Base-by-base conservation (phyloP, 2,797 vertebrate genomes). In the Botia kubotai region DNA sequence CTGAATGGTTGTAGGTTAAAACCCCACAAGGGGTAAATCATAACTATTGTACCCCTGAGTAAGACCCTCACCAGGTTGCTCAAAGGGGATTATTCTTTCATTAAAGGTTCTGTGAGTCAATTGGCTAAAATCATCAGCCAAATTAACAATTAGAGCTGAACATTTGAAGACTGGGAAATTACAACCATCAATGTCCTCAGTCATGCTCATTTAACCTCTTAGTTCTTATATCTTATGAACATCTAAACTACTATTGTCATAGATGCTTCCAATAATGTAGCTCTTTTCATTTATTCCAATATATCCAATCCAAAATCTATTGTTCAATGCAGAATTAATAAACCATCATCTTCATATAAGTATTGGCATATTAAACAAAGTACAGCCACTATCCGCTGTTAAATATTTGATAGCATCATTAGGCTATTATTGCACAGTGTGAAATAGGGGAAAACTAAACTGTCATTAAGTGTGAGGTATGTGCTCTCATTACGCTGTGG, bases 401-500 rank as follows among this genome's bases (percentile, higher is more conserved):
- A 79, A 75, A 86, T 85, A 83, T 86, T 84, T 86, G 69, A 84
- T 87, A 62, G 14, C 52, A 69, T 77, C 63, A 83, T 87, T 84
- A 81, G 48, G 53, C 17, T 82, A 75, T 84, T 82, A 82, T 83
- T 86, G 75, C 67, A 11, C 70, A 46, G 62, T 68, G 63, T 85
- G 69, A 75, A 83, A 78, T 72, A 76, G 17, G 55, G 67, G 53
- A 63, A 83, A 75, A 65, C 60, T 57, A 48, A 77, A 55, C 65
- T 68, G 73, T 72, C 76, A 76, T 65, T 77, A 65, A 62, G 21
- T 23, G 43, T 52, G 21, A 76, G 43, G 70, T 43, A 52, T 86
- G 84, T 48, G 50, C 86, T 71, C 79, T 87, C 86, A 80, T 83
- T 67, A 77, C 87, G 72, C 78, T 75, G 88, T 90, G 90, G 92